A percentile compares a stretch with the other conserved stretches of the same genome.
These are phyloP conservation scores for Danio jaintianensis DNA, from an alignment of 2,797 vertebrate species.

Conservation along the genomic window DNA sequence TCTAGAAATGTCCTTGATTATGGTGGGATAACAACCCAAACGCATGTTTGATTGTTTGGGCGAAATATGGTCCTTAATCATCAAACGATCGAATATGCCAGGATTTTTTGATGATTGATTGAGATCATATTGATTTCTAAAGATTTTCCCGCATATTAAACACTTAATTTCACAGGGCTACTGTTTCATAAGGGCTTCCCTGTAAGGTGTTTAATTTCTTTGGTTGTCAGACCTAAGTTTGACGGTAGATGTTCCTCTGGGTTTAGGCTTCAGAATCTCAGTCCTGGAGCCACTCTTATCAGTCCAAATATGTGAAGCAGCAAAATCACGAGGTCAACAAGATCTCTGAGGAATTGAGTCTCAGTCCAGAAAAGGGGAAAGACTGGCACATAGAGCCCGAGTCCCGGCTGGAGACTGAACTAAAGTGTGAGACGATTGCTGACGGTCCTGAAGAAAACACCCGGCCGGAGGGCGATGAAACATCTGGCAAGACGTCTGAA, in stretches of 20 bases:
- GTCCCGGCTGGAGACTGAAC: conserved; percentile 84
- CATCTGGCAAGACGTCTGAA: conserved; percentile 84
- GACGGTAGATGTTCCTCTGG: conserved; percentile 77
- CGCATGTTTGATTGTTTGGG: conserved; percentile 16
- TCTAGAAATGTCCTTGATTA: conserved; percentile 48
- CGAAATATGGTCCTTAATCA: conserved; percentile 32
- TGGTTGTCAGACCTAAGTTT: conserved; percentile 59
- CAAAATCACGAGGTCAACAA: conserved; percentile 88
- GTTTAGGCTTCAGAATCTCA: conserved; percentile 92
- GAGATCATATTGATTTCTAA: conserved; percentile 42
- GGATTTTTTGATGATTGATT: conserved; percentile 45
- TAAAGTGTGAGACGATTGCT: conserved; percentile 81
- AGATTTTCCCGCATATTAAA: conserved; percentile 8
- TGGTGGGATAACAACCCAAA: conserved; percentile 21
- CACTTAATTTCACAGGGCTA: conserved; percentile 24
- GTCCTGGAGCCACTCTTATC: conserved; percentile 91
- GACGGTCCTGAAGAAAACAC: conserved; percentile 78
- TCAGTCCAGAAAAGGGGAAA: conserved; percentile 88
- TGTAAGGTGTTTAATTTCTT: conserved; percentile 53
- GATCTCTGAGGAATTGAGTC: conserved; percentile 87
- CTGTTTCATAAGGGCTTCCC: conserved; percentile 56
- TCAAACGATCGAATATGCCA: conserved; percentile 25
- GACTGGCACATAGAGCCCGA: conserved; percentile 84
- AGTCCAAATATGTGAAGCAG: conserved; percentile 91
- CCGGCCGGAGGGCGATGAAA: conserved; percentile 81